Evolutionary conservation across 1,140 invertebrate genomes (phyloP), one percentile per base, ranked within the genome.

Genomic region (Steinernema khuongi): DNA sequence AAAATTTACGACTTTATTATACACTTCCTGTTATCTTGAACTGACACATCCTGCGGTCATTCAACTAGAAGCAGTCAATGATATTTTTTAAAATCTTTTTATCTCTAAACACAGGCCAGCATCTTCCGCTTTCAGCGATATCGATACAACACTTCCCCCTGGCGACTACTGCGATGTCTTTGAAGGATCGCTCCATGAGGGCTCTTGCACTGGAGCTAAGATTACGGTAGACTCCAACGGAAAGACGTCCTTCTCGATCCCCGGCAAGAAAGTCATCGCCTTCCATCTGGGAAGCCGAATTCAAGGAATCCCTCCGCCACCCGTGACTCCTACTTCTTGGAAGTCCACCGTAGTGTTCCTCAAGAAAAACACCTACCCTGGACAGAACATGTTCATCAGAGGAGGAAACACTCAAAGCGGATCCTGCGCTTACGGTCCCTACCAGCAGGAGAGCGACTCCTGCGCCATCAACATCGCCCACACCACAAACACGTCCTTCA

Each of bases 381-480:
- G 88, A 11, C 85, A 88, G 72, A 85, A 88, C 78, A 33, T 88
- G n/a, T 88, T 88, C 77, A 82, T 88, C 50, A 74, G 87, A 68
- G 88, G 88, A 19, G 88, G 88, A 28, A 85, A 87, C 31, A 85
- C 50, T 14, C 14, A 7, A 22, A 68, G 36, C 31, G 75, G 78
- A 67, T 80, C 78, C 31, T 81, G 80, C 60, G 36, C 68, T 67
- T 79, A 72, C 67, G 71, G 36, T 18, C 77, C 67, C 71, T 77
- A 70, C 75, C 78, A 68, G 77, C 83, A 76, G 78, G 72, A 71
- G 29, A 71, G 31, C 31, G 73, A 79, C 76, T 11, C 81, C 77
- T 67, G 80, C 73, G 77, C 84, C 4, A 87, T 87, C 74, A 81
- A 86, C 44, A 87, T 88, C 70, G 81, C 83, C 30, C 87, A 88